Evolutionary conservation across 2,113 vertebrate species (phyloP), one percentile per base, ranked within the genome.

Genomic region (Carassius gibelio): DNA sequence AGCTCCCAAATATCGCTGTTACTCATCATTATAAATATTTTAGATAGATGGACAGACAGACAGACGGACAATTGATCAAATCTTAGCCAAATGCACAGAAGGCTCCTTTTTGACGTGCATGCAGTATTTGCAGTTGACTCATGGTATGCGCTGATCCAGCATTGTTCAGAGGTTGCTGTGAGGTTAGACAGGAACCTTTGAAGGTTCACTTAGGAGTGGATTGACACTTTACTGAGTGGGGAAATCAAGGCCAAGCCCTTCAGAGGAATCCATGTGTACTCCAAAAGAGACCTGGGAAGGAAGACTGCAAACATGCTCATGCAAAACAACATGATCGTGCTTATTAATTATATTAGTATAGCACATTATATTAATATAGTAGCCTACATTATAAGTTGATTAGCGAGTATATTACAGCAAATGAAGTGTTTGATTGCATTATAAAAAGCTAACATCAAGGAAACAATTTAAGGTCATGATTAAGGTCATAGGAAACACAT

Each of bases 211-310:
- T 91, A 85, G 84, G 90, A 89, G 83, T 34, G 75, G 34, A 62
- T 83, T 76, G 30, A 74, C 75, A 92, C 79, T 82, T 93, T 90
- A 84, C 30, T 42, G 84, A 34, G 57, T 85, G 86, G 81, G 88
- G 89, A 93, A 92, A 92, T 87, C 82, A 87, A 57, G 57, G 15
- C 81, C 90, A 75, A 87, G 66, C 84, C 88, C 90, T 45, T 38
- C 64, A 66, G 30, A 55, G 36, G 42, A 81, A 87, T 86, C 62
- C 68, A 34, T n/a, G 11, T 52, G 50, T 45, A 52, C 76, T 85
- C 81, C 74, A 59, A 76, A 75, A 38, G 38, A 66, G 14, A 30
- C 17, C 75, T 26, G 64, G 81, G 75, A 79, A 87, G 36, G 80
- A 80, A 45, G 1, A 59, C 38, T 59, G 62, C 80, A 80, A 76